A percentile compares a stretch with the other conserved stretches of the same genome.
Evolutionary conservation across 2,888 invertebrate species (phyloP).

Genomic region (Lamellibrachia columna): DNA sequence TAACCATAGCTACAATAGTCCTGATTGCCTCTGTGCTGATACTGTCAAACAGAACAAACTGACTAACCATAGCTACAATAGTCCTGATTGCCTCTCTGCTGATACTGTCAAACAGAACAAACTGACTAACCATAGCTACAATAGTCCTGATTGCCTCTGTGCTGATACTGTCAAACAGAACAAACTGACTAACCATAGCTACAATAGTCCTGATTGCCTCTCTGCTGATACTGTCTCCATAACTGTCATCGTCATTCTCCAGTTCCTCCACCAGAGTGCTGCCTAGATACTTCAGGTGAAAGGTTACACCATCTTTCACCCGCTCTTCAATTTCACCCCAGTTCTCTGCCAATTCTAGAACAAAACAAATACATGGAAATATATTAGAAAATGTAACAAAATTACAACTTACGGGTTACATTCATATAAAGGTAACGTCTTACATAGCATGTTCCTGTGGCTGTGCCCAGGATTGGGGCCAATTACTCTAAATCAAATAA

Average conservation of each 20-base stretch:
- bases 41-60: too few relatives aligned
- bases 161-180: slow-evolving; percentile 50
- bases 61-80: too few relatives aligned
- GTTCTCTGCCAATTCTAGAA: slow-evolving; percentile 39
- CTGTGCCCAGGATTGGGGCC: too few relatives aligned
- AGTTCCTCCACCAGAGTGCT: slow-evolving; percentile 79
- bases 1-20: too few relatives aligned
- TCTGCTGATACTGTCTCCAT: slow-evolving; percentile 69
- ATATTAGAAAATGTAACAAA: not conserved
- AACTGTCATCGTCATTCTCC: slow-evolving; percentile 78
- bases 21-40: too few relatives aligned
- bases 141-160: slow-evolving; percentile 80
- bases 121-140: too few relatives aligned
- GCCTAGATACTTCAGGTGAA: slow-evolving; percentile 77
- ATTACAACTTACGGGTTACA: not conserved
- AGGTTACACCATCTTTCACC: slow-evolving; percentile 53
- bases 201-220: slow-evolving; percentile 85
- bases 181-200: slow-evolving; percentile 69
- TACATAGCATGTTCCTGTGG: too few relatives aligned
- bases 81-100: too few relatives aligned
- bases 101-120: too few relatives aligned
- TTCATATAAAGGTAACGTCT: too few relatives aligned
- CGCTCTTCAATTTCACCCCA: slow-evolving; percentile 36
- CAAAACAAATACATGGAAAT: not conserved
- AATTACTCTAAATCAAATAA: too few relatives aligned